Evolutionary conservation across 2,113 vertebrate species (phyloP).

Genomic region (Progne subis): DNA sequence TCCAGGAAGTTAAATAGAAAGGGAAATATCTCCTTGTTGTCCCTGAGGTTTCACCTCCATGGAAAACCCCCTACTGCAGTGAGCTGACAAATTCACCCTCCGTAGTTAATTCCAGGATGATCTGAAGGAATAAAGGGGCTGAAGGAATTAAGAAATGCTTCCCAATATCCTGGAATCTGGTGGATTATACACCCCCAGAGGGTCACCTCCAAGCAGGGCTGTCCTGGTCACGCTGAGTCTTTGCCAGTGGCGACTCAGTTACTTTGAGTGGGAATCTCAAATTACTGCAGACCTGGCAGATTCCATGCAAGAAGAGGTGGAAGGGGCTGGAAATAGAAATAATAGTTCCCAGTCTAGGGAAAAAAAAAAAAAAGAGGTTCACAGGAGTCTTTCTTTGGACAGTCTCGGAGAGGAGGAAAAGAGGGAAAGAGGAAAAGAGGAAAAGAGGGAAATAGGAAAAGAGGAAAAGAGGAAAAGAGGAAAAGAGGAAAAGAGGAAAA

Average conservation of each 20-base stretch:
- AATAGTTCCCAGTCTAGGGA: background rate
- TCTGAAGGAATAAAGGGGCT: background rate
- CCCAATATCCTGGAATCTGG: background rate
- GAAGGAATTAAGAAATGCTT: background rate
- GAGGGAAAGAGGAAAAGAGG: background rate
- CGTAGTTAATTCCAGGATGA: background rate
- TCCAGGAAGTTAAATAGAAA: background rate
- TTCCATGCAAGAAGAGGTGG: background rate
- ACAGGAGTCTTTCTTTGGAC: background rate
- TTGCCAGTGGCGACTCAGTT: slow-evolving; percentile 42
- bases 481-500: background rate
- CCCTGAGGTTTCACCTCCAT: background rate
- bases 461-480: background rate
- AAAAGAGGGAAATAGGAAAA: background rate
- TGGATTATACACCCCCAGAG: background rate
- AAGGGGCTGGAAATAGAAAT: slow-evolving; percentile 33
- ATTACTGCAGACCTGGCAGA: slow-evolving; percentile 34
- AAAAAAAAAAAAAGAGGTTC: background rate
- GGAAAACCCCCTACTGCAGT: background rate
- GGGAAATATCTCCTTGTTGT: background rate
- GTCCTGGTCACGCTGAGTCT: background rate
- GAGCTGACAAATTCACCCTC: background rate
- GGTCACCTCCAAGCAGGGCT: slow-evolving; percentile 52
- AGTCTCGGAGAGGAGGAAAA: background rate
- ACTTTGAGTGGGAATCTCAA: slow-evolving; percentile 50